Percentiles rank a stretch among this genome's conserved stretches.
Evolutionary conservation across 2,888 invertebrate genomes (phyloP).

Genomic region (Pollenia angustigena): DNA sequence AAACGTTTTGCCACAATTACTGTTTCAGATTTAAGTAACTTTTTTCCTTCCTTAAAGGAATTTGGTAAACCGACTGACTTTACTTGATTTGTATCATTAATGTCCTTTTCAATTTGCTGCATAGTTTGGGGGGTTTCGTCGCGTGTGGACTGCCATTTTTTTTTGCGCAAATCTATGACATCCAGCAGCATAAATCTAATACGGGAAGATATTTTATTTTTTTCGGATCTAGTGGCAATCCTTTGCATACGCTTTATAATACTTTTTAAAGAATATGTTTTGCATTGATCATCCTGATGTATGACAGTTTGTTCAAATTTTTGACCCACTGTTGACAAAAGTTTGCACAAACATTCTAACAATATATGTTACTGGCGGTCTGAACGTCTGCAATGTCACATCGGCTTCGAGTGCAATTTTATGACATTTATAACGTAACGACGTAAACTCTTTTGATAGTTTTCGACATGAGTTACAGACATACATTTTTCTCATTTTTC

Average conservation of each 20-base stretch:
- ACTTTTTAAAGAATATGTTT: slow-evolving; percentile 83
- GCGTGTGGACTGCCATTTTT: slow-evolving; percentile 93
- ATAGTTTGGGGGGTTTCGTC: slow-evolving; percentile 96
- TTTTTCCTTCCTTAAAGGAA: not conserved
- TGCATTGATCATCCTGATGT: slow-evolving; percentile 73
- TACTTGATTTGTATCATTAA: slow-evolving; percentile 86
- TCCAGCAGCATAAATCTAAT: slow-evolving; percentile 93
- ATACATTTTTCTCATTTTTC: too few species aligned
- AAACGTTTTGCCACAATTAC: not conserved
- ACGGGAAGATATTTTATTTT: slow-evolving; percentile 84
- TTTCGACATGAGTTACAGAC: too few species aligned
- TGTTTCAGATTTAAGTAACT: not conserved
- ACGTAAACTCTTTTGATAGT: too few species aligned
- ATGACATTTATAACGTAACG: too few species aligned
- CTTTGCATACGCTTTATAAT: slow-evolving; percentile 89
- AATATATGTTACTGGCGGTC: too few species aligned
- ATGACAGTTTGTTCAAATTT: slow-evolving; percentile 87
- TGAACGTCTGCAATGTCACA: too few species aligned
- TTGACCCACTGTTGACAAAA: slow-evolving; percentile 95
- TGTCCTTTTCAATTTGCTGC: slow-evolving; percentile 96
- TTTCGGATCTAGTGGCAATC: slow-evolving; percentile 87
- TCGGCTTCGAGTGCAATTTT: too few species aligned
- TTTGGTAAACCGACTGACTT: not conserved
- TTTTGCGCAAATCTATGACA: slow-evolving; percentile 93
- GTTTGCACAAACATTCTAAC: slow-evolving; percentile 95